These are phyloP conservation scores for Pheosia gnoma DNA, from an alignment of 2,888 invertebrate genomes.

Conservation along the genomic window DNA sequence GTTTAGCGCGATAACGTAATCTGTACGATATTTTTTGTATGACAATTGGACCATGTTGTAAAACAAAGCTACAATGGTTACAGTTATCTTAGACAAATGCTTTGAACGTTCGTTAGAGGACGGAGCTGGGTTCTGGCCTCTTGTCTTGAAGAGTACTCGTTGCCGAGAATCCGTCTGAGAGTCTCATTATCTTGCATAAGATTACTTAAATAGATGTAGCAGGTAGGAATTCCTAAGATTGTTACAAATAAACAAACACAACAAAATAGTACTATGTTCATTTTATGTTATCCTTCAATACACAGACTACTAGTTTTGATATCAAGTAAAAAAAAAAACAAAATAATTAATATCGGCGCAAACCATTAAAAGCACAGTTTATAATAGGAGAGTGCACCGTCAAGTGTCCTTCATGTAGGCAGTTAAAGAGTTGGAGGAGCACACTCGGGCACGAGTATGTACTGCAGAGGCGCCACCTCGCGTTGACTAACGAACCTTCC, in stretches of 20 bases:
- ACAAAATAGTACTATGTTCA: too few species aligned
- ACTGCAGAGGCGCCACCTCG: conserved; percentile 78
- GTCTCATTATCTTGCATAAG: conserved; percentile 48
- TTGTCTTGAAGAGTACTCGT: conserved; percentile 42
- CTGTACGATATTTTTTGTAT: conserved; percentile 25
- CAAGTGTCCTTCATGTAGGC: conserved; percentile 82
- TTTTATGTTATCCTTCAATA: too few species aligned
- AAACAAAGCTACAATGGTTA: conserved; percentile 32
- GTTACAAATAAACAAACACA: not conserved
- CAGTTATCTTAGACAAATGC: conserved; percentile 29
- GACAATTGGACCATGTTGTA: conserved; percentile 30
- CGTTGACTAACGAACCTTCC: conserved; percentile 78
- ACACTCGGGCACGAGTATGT: conserved; percentile 77
- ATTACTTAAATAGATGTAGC: conserved; percentile 31
- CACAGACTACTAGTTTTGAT: conserved; percentile 31
- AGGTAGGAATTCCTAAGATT: conserved; percentile 7
- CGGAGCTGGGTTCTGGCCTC: conserved; percentile 40
- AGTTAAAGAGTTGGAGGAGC: conserved; percentile 83
- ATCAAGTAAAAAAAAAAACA: conserved; percentile 63
- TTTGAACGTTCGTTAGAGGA: conserved; percentile 58
- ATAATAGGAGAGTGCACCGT: conserved; percentile 81
- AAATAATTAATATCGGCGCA: conserved; percentile 80
- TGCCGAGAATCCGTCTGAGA: conserved; percentile 39
- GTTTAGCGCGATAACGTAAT: conserved; percentile 63
- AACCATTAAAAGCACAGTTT: conserved; percentile 83